Conservation (phyloP, 2,113 vertebrate genomes). For the Hemicordylus capensis region DNA sequence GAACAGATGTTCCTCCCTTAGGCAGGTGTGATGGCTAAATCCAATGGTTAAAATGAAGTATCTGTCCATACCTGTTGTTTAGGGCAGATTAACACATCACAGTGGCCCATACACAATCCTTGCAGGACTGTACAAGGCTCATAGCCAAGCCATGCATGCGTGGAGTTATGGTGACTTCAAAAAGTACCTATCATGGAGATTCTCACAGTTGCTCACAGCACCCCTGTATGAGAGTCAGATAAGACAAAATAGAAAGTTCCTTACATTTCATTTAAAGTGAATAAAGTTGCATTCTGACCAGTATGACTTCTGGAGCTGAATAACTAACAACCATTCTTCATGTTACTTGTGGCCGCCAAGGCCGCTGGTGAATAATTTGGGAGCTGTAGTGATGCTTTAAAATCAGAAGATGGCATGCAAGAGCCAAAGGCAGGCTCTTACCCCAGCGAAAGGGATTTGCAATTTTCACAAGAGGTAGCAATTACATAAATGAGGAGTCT, state of each 20-base stretch:
- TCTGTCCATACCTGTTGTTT: background rate
- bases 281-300: background rate
- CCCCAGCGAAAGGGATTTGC: background rate
- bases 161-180: background rate
- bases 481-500: background rate
- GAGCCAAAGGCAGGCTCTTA: background rate
- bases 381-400: background rate
- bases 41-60: background rate
- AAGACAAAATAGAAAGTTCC: background rate
- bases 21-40: background rate
- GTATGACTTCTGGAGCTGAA: background rate
- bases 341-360: background rate
- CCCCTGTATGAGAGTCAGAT: background rate
- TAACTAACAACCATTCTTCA: background rate
- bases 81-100: background rate
- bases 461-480: background rate
- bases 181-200: background rate
- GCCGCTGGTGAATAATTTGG: background rate
- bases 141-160: background rate
- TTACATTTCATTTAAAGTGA: background rate
- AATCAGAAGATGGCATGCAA: conserved; percentile 32
- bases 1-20: background rate
- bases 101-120: background rate
- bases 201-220: too few relatives aligned
- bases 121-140: background rate